Conservation (phyloP, 2,797 vertebrate species). For the Pipistrellus pygmaeus region DNA sequence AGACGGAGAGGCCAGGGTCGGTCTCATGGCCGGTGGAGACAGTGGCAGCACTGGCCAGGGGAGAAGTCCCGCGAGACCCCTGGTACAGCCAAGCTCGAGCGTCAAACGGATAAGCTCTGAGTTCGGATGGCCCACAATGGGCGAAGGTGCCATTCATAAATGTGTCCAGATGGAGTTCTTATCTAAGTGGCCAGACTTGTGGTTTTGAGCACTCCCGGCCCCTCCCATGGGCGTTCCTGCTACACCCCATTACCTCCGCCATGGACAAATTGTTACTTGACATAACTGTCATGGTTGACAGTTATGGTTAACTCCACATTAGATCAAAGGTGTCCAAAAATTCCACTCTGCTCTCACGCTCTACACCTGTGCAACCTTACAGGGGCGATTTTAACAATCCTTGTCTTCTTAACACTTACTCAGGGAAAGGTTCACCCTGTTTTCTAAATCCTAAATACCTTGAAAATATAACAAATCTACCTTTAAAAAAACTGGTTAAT, state of each 20-base stretch:
- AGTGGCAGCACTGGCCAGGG: neutral
- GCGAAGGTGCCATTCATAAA: neutral
- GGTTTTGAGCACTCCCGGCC: neutral
- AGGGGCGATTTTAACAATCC: neutral
- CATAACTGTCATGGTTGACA: neutral
- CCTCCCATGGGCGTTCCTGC: neutral
- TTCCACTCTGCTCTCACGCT: neutral
- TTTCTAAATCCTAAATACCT: constrained; percentile 31
- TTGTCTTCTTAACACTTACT: constrained; percentile 30
- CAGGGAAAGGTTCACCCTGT: neutral
- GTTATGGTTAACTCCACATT: neutral
- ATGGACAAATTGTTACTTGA: neutral
- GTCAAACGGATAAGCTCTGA: neutral
- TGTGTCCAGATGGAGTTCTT: neutral
- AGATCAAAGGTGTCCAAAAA: neutral
- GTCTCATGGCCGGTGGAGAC: neutral
- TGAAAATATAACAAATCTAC: constrained; percentile 5
- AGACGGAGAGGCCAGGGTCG: neutral
- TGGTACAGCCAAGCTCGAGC: neutral
- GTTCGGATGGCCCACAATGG: neutral
- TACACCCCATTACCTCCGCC: neutral
- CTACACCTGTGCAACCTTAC: neutral
- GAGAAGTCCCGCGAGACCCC: neutral
- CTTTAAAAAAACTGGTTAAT: constrained; percentile 41
- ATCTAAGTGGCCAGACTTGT: neutral